Evolutionary conservation across 2,888 invertebrate species (phyloP).

Genomic region (Corbicula japonica): DNA sequence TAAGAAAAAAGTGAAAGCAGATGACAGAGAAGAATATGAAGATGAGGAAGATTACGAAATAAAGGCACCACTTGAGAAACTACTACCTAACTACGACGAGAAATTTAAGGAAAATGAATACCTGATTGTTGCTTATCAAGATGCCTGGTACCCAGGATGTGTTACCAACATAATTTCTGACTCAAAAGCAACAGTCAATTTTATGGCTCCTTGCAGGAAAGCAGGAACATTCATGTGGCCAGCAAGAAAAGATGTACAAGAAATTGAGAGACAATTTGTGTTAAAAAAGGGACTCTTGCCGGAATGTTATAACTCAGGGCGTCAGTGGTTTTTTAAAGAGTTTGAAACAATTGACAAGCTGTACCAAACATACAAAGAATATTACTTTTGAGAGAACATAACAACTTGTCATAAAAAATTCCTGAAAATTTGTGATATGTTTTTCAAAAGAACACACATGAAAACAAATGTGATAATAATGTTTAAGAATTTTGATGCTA

Average conservation of each 20-base stretch:
- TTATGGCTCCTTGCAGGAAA: constrained; percentile 23
- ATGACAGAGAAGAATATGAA: not conserved
- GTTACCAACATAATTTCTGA: not conserved
- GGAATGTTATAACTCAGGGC: constrained; percentile 23
- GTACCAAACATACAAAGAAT: not conserved
- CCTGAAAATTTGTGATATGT: too few species aligned
- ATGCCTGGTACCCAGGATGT: too few species aligned
- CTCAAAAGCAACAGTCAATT: not conserved
- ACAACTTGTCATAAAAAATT: too few species aligned
- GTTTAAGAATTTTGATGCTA: too few species aligned
- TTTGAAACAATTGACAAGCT: constrained; percentile 4
- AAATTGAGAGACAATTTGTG: constrained; percentile 12
- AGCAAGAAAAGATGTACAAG: not conserved
- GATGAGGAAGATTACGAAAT: not conserved
- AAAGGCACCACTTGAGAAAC: not conserved
- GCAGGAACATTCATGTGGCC: constrained; percentile 26
- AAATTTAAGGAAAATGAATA: not conserved
- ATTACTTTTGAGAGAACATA: constrained; percentile 13
- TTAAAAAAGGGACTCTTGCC: constrained; percentile 3
- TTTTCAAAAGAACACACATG: too few species aligned
- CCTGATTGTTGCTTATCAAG: too few species aligned
- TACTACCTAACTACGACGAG: not conserved
- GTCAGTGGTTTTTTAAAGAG: constrained; percentile 24
- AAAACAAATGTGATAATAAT: too few species aligned
- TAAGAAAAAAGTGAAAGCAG: not conserved